Percentiles rank a stretch among this genome's conserved stretches.
These are phyloP conservation scores for Pachydiplax longipennis DNA, from an alignment of 2,888 invertebrate genomes.

Conservation along the genomic window DNA sequence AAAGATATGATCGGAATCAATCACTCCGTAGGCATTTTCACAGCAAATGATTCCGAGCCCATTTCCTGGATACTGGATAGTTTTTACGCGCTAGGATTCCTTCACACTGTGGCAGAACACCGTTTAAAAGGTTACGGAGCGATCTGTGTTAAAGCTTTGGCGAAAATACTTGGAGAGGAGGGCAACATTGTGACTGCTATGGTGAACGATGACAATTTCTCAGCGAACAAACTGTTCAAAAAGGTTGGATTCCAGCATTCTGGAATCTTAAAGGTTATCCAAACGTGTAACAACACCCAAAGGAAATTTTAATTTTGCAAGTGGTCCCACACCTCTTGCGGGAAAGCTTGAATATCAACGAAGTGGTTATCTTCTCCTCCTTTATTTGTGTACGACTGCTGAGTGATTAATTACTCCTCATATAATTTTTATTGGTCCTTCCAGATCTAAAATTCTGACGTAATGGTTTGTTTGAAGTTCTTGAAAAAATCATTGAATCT, in stretches of 20 bases:
- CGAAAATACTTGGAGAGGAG: background rate
- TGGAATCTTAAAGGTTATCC: background rate
- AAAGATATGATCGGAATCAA: background rate
- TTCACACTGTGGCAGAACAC: background rate
- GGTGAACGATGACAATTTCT: background rate
- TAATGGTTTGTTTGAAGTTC: too few relatives aligned
- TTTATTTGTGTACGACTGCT: too few relatives aligned
- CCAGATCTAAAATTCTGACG: too few relatives aligned
- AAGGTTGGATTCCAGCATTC: background rate
- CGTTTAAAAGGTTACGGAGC: conserved; percentile 16
- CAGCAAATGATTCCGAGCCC: background rate
- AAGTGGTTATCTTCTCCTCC: too few relatives aligned
- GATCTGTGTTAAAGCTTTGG: background rate
- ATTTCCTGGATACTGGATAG: conserved; percentile 17
- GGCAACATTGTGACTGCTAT: background rate
- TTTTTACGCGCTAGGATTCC: conserved; percentile 6
- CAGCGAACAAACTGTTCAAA: background rate
- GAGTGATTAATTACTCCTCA: too few relatives aligned
- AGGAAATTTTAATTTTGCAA: too few relatives aligned
- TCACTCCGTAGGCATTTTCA: background rate
- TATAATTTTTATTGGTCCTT: too few relatives aligned
- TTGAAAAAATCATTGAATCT: too few relatives aligned
- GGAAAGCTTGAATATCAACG: too few relatives aligned
- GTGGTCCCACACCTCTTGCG: too few relatives aligned
- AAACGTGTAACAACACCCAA: background rate